These are phyloP conservation scores for Lamellibrachia columna DNA, from an alignment of 2,888 invertebrate species.

Conservation along the genomic window DNA sequence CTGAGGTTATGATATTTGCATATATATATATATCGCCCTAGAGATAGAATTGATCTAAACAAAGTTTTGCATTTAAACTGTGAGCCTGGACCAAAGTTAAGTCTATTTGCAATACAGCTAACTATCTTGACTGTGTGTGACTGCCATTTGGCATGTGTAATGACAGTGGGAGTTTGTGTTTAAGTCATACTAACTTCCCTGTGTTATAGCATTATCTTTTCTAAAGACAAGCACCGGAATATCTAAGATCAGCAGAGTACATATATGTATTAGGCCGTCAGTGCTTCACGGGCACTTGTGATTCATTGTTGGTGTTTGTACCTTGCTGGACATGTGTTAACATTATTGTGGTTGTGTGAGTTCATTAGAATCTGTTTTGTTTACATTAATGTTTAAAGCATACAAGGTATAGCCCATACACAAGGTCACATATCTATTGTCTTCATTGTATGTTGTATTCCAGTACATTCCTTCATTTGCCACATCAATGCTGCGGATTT, in stretches of 20 bases:
- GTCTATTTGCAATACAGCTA: background rate
- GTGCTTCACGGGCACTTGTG: background rate
- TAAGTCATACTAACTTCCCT: background rate
- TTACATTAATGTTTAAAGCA: background rate
- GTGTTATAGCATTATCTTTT: background rate
- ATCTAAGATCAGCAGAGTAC: background rate
- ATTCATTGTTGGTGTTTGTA: background rate
- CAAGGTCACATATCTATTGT: background rate
- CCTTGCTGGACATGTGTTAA: background rate
- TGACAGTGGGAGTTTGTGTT: background rate
- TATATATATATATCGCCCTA: background rate
- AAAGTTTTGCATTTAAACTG: background rate
- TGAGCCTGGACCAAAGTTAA: background rate
- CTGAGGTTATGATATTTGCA: too few relatives aligned
- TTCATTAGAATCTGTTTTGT: background rate
- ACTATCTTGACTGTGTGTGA: background rate
- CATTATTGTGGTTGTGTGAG: background rate
- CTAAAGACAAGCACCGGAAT: background rate
- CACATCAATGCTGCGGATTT: background rate
- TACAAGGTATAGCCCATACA: background rate
- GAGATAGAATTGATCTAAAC: background rate
- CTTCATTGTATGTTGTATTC: constrained; percentile 4
- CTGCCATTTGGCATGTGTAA: background rate
- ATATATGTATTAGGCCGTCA: background rate
- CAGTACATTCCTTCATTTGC: constrained; percentile 10